Evolutionary conservation across 2,888 invertebrate species (phyloP), one percentile per base, ranked within the genome.

Genomic region (Oasisia sp.): DNA sequence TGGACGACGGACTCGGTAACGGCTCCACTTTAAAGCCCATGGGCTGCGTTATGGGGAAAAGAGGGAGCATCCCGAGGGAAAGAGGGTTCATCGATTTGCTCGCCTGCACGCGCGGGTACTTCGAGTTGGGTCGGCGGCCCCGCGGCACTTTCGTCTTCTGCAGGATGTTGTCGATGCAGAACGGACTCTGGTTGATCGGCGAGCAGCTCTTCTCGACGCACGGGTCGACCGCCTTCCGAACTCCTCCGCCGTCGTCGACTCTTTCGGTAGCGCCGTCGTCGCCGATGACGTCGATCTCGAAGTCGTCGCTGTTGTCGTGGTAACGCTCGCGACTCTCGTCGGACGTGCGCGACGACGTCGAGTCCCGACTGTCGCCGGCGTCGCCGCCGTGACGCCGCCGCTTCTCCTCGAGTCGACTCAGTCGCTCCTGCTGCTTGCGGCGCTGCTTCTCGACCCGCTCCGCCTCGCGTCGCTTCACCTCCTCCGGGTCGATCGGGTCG

Each of bases 401-500:
- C 91, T 93, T 93, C 89, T 91, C 74, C 91, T 93, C 93, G 58
- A 93, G 92, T 32, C 92, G 45, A 32, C 92, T 91, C 50, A 98
- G 98, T 92, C 98, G 97, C 93, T 99, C 97, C 94, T 98, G 97
- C 94, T 99, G 99, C 96, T 99, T 99, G 95, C 98, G 97, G 95
- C 98, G 97, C 97, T 99, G 97, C 94, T 95, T 96, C 93, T 96
- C 96, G 92, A 95, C 90, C 90, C 96, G 94, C 91, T 96, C 96
- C 89, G 94, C 93, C 93, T 97, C 97, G 91, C 96, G 94, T 45
- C 95, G 94, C 93, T 96, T 95, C 44, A 96, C 95, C 94, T 97
- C 97, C 14, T 96, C 98, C 19, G 98, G 98, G 56, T 99, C 98
- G 95, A 99, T 99, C 32, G 99, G 99, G 95, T 99, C 99, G 12